Evolutionary conservation across 2,113 vertebrate genomes (phyloP).

Genomic region (Brienomyrus longianalis): DNA sequence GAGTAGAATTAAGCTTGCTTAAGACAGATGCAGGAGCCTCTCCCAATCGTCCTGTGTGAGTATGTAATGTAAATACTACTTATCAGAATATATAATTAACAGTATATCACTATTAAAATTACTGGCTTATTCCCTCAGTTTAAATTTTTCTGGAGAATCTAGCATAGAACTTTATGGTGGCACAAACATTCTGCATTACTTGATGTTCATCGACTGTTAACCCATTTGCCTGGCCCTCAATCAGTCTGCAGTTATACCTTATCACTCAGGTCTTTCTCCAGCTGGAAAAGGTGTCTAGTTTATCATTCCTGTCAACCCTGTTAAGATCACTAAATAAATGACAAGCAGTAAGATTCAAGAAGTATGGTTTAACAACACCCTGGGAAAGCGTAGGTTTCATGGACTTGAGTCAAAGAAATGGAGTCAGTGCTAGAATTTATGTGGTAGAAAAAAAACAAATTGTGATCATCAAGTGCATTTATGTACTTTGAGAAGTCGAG

Average conservation of each 20-base stretch:
- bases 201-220: not conserved
- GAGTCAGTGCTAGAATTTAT: conserved; percentile 27
- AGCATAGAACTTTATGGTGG: not conserved
- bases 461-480: conserved; percentile 47
- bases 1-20: not conserved
- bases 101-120: not conserved
- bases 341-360: not conserved
- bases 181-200: conserved; percentile 1
- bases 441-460: conserved; percentile 35
- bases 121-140: not conserved
- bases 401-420: conserved; percentile 14
- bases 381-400: not conserved
- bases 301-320: not conserved
- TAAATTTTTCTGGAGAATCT: not conserved
- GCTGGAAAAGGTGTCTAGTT: not conserved
- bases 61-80: not conserved
- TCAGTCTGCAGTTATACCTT: not conserved
- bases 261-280: not conserved
- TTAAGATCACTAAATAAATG: not conserved
- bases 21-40: not conserved
- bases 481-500: conserved; percentile 29
- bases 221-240: not conserved
- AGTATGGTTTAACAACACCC: not conserved
- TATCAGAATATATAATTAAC: not conserved
- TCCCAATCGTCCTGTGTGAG: not conserved